These are phyloP conservation scores for Operophtera brumata DNA, from an alignment of 2,888 invertebrate genomes.

Conservation along the genomic window DNA sequence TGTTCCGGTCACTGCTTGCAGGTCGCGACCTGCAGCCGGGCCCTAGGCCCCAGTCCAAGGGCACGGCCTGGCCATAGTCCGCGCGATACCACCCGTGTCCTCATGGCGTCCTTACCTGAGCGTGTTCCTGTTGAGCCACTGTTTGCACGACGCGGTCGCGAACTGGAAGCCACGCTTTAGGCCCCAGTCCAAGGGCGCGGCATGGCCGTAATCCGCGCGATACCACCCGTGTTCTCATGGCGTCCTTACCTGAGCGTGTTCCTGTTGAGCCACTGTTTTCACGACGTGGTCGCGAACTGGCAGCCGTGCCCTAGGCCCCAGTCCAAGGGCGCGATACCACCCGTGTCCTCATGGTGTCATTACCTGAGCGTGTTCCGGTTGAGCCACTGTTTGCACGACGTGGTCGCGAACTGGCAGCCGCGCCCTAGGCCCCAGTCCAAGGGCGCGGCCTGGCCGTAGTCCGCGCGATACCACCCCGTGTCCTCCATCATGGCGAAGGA, in stretches of 20 bases:
- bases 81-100: constrained; percentile 99
- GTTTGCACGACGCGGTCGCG: constrained; percentile 96
- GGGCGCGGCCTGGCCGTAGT: constrained; percentile 92
- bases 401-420: constrained; percentile 96
- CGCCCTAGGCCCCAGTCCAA: constrained; percentile 94
- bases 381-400: constrained; percentile 99
- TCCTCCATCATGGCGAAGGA: constrained; percentile 98
- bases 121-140: constrained; percentile 93
- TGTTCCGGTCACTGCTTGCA: constrained; percentile 95
- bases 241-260: constrained; percentile 85
- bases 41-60: constrained; percentile 93
- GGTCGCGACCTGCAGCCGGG: constrained; percentile 97
- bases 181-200: constrained; percentile 95
- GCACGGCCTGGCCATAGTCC: constrained; percentile 92
- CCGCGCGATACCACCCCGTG: constrained; percentile 97
- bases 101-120: constrained; percentile 89
- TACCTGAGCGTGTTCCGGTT: constrained; percentile 85
- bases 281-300: constrained; percentile 95
- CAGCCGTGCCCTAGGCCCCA: constrained; percentile 97
- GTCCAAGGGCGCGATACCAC: constrained; percentile 96
- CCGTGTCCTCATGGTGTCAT: constrained; percentile 98
- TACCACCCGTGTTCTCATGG: constrained; percentile 99
- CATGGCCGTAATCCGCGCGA: constrained; percentile 92
- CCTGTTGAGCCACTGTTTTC: constrained; percentile 96
- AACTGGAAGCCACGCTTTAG: constrained; percentile 95